Evolutionary conservation across 2,888 invertebrate species (phyloP), one percentile per base, ranked within the genome.

Genomic region (Sinelater perroti): DNA sequence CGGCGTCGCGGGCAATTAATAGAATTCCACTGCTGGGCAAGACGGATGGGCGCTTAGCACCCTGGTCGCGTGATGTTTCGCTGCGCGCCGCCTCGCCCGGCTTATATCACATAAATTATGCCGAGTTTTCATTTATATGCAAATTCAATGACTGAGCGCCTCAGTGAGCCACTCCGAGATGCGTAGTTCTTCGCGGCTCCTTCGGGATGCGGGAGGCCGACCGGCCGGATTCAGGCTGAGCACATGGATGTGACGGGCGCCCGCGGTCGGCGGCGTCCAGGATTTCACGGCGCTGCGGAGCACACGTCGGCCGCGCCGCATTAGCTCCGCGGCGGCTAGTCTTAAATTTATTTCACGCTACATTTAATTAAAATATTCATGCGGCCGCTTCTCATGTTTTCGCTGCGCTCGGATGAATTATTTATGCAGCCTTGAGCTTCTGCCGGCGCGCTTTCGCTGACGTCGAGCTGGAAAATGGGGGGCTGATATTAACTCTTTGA

Each of bases 81-180:
- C 45, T 35, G 44, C 46, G 13, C 35, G 21, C 49, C 33, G 49
- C 50, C 26, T 53, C 49, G 24, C 49, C 38, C 57, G 51, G 60
- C 57, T 50, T 60, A 62, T 54, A 62, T 45, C 61, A 63, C 65
- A 64, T 65, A 66, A 68, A 69, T 69, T 69, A 69, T 63, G 59
- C 59, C 49, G 67, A 72, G 68, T 70, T 72, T 72, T 72, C 73
- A 73, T 73, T 72, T 73, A 72, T 72, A 73, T 73, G 73, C 70
- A 72, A 73, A 73, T 73, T 69, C 65, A 57, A 60, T 60, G 60
- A 56, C 56, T 60, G 56, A 60, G 49, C 60, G 54, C 49, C 60
- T 56, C 60, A 49, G 60, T 44, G 60, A 56, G 53, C 54, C 49
- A 59, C 54, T 54, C 45, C 54, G 49, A 54, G 58, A 54, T 45